A percentile compares a stretch with the other conserved stretches of the same genome.
Evolutionary conservation across 2,888 invertebrate species (phyloP).

Genomic region (Polydrusus pterygomalis): DNA sequence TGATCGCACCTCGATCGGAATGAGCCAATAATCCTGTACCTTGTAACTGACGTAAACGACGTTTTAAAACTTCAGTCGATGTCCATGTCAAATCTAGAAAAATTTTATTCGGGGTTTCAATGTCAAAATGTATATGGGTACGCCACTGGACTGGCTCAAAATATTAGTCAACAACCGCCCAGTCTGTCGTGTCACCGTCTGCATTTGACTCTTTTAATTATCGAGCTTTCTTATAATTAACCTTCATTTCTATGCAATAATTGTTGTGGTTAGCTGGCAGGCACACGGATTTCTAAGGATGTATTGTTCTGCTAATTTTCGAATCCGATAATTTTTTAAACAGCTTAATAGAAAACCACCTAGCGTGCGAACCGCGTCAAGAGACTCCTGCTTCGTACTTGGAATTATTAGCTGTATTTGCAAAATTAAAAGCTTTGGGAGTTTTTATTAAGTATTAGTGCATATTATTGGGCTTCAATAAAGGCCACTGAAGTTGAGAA

Average conservation of each 20-base stretch:
- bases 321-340: slow-evolving; percentile 39
- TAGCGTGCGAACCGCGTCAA: slow-evolving; percentile 44
- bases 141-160: slow-evolving; percentile 20
- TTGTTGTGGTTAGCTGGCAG: slow-evolving; percentile 35
- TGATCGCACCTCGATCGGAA: too few relatives aligned
- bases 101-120: neutral
- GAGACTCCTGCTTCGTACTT: slow-evolving; percentile 24
- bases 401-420: slow-evolving; percentile 22
- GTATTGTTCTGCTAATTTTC: slow-evolving; percentile 52
- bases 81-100: too few relatives aligned
- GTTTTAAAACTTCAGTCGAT: too few relatives aligned
- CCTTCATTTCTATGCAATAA: slow-evolving; percentile 53
- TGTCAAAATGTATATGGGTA: neutral
- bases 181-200: slow-evolving; percentile 55
- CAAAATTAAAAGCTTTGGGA: neutral
- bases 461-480: neutral
- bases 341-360: slow-evolving; percentile 37
- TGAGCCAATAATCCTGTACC: too few relatives aligned
- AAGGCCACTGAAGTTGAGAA: too few relatives aligned
- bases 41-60: too few relatives aligned
- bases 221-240: slow-evolving; percentile 60
- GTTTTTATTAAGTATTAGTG: slow-evolving; percentile 4
- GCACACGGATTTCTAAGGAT: slow-evolving; percentile 43
- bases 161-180: slow-evolving; percentile 1
- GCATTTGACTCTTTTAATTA: slow-evolving; percentile 64